Base-by-base conservation (phyloP, 2,888 invertebrate genomes). In the Diarsia mendica region DNA sequence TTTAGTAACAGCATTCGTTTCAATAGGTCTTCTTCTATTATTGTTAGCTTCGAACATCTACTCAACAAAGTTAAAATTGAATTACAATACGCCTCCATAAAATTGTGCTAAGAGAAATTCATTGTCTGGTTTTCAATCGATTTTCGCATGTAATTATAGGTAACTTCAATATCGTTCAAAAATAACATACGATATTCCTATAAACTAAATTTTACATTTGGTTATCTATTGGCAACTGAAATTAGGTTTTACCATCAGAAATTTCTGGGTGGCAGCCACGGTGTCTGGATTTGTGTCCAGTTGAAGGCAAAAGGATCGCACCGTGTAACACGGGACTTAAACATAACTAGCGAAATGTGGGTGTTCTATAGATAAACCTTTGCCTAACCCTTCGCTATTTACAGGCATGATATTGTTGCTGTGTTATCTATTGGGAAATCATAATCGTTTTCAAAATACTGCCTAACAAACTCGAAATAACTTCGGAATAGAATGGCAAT, bases 401-500 rank as follows among this genome's bases (percentile, higher is more conserved):
- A 39, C 39, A 39, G 39, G 8, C 39, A 6, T 39, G 39, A 39
- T 39, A 8, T 39, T 39, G 39, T 39, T 39, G 39, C 6, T 39
- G 6, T 23, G 18, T 28, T 49, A 68, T 55, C 53, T 65, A 63
- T 66, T n/a, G 48, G 13, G 44, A 11, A 49, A 70, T 69, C 49
- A 68, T 71, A 73, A 68, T 80, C n/a, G 44, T 61, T 76, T 68
- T 51, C 11, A 53, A 73, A 74, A 28, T 13, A 51, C 15, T 46
- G 49, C 28, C 53, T 64, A 79, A 70, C 39, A 65, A 70, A 67
- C 68, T 28, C 61, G 68, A 64, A 76, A 78, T 68, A 71, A 61
- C 72, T 60, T 61, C 44, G 49, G 58, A 75, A 80, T 84, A 67
- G 78, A 85, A 86, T 78, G 64, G 80, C 75, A 86, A 91, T 88